Conservation (phyloP, 2,797 vertebrate species). For the Acanthurus lineatus region DNA sequence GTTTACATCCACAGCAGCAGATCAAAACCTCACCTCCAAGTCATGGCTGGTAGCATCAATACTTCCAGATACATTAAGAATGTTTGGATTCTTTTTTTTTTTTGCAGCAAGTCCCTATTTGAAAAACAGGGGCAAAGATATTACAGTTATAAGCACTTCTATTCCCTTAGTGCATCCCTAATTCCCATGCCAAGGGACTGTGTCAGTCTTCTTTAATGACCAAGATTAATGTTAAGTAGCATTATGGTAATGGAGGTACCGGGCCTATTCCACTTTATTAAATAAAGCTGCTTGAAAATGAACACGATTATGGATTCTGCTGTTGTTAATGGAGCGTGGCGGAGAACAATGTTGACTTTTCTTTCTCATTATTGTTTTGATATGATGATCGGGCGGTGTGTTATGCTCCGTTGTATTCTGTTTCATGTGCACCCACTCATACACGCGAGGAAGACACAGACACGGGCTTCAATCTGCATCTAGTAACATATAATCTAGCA, state of each 20-base stretch:
- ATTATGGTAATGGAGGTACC: constrained; percentile 85
- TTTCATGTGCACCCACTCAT: constrained; percentile 16
- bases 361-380: constrained; percentile 78
- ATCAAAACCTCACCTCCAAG: constrained; percentile 79
- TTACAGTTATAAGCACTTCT: constrained; percentile 47
- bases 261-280: constrained; percentile 88
- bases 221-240: constrained; percentile 87
- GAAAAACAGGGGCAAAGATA: constrained; percentile 63
- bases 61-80: constrained; percentile 65
- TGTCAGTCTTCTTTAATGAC: constrained; percentile 85
- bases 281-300: constrained; percentile 89
- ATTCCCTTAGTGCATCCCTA: constrained; percentile 54
- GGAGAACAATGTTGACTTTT: constrained; percentile 81
- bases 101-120: constrained; percentile 31
- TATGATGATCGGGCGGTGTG: constrained; percentile 75
- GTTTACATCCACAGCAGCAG: constrained; percentile 78
- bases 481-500: constrained; percentile 51
- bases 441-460: constrained; percentile 13
- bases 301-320: constrained; percentile 82
- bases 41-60: constrained; percentile 64
- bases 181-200: constrained; percentile 79
- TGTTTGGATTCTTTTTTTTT: constrained; percentile 15
- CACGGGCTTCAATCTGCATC: constrained; percentile 53
- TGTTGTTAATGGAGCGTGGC: constrained; percentile 83
- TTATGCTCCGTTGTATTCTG: constrained; percentile 35